Evolutionary conservation across 2,888 invertebrate genomes (phyloP), one percentile per base, ranked within the genome.

Genomic region (Palloptera scutellata): DNA sequence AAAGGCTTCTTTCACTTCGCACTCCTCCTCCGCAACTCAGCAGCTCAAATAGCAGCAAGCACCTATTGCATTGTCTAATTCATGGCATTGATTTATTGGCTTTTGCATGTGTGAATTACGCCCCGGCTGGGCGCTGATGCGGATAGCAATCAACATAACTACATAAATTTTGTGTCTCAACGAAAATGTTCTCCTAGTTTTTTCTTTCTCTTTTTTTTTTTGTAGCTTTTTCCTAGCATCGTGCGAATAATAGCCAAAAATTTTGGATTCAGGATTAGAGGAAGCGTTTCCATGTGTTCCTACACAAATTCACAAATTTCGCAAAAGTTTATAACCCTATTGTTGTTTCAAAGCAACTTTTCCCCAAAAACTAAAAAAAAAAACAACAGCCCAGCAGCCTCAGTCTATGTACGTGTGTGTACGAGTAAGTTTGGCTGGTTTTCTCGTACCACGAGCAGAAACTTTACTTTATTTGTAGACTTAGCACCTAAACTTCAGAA

Each of bases 61-160:
- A 61, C 30, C 20, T 48, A 11, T 61, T 61, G 19, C 52, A 40
- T n/a, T 52, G 61, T 52, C 61, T 61, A 61, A 61, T 61, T 61
- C 52, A 17, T 17, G 52, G 52, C 52, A 19, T 19, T 52, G 52
- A 52, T 19, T 52, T 52, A 61, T 61, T 61, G 61, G 52, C 52
- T 61, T 52, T 41, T 61, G 51, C 61, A 61, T 61, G 61, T 52
- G 61, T 61, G 61, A 61, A 61, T 52, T 61, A 41, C 17, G 52
- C 52, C 30, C 30, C 13, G 40, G 41, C 30, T 17, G 61, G 61
- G 61, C 41, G 52, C 51, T 61, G 52, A 61, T 52, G 61, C 61
- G 61, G 53, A 61, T 52, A 61, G 52, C 61, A 61, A 61, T 61
- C 61, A 61, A 51, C 61, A 61, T 61, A 61, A 61, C 61, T 52